These are phyloP conservation scores for Trochalopteron elliotii DNA, from an alignment of 2,113 vertebrate species.

Conservation along the genomic window DNA sequence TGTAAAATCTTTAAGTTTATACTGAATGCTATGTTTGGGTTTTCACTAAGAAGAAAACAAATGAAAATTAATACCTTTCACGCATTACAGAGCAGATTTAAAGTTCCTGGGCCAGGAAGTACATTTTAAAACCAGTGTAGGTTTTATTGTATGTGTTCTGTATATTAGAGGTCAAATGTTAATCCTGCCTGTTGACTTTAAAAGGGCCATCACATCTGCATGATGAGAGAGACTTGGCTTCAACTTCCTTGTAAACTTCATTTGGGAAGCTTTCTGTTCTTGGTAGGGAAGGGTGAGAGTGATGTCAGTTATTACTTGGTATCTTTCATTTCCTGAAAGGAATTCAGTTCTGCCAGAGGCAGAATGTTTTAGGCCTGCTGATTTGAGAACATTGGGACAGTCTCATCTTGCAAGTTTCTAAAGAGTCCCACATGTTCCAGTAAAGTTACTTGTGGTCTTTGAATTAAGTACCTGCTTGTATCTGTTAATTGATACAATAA, in stretches of 20 bases:
- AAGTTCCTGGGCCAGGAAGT: neutral
- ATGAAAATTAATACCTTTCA: slow-evolving; percentile 7
- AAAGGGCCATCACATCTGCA: neutral
- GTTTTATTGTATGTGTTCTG: neutral
- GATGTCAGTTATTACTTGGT: neutral
- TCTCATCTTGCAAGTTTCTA: neutral
- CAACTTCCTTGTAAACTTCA: neutral
- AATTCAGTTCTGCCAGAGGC: neutral
- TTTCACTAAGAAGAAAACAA: neutral
- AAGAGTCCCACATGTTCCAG: neutral
- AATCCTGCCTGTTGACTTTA: neutral
- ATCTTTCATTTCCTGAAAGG: neutral
- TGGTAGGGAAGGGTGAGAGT: neutral
- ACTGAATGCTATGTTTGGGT: neutral
- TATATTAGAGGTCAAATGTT: neutral
- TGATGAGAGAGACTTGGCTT: neutral
- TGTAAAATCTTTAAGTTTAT: slow-evolving; percentile 26
- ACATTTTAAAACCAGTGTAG: neutral
- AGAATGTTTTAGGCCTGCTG: neutral
- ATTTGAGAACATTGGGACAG: neutral
- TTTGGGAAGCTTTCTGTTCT: neutral
- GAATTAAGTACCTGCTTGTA: neutral
- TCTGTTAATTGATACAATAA: neutral
- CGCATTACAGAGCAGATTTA: neutral
- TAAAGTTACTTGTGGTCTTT: neutral